These are phyloP conservation scores for Dermatemys mawii DNA, from an alignment of 2,113 vertebrate species.

Conservation along the genomic window DNA sequence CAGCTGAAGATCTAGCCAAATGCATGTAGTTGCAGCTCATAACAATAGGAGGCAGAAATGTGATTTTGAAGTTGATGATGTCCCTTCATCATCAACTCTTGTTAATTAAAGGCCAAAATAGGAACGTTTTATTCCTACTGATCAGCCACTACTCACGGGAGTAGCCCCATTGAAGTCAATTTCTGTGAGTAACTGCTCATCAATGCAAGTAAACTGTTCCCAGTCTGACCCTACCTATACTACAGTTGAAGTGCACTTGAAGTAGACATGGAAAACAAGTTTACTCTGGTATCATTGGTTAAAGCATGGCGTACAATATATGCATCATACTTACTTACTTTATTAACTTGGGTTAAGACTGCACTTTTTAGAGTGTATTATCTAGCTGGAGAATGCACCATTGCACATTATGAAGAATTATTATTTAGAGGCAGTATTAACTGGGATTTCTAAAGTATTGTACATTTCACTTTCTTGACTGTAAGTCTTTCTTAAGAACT, in stretches of 20 bases:
- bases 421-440: conserved; percentile 58
- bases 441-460: not conserved
- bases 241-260: not conserved
- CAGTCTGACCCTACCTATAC: not conserved
- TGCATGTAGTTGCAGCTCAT: not conserved
- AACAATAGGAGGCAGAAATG: not conserved
- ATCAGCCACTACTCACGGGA: not conserved
- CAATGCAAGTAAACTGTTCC: not conserved
- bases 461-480: conserved; percentile 41
- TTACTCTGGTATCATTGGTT: not conserved
- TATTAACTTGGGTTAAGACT: not conserved
- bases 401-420: conserved; percentile 38
- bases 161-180: not conserved
- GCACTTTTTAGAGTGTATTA: not conserved
- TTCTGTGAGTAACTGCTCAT: not conserved
- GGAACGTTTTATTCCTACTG: not conserved
- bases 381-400: conserved; percentile 36
- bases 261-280: not conserved
- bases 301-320: accelerated
- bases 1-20: not conserved
- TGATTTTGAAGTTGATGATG: not conserved
- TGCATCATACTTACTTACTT: conserved; percentile 22
- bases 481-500: conserved; percentile 17
- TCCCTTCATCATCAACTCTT: not conserved
- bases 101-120: not conserved